A percentile compares a stretch with the other conserved stretches of the same genome.
Conservation (phyloP, 2,113 vertebrate species). For the Seriola aureovittata region DNA sequence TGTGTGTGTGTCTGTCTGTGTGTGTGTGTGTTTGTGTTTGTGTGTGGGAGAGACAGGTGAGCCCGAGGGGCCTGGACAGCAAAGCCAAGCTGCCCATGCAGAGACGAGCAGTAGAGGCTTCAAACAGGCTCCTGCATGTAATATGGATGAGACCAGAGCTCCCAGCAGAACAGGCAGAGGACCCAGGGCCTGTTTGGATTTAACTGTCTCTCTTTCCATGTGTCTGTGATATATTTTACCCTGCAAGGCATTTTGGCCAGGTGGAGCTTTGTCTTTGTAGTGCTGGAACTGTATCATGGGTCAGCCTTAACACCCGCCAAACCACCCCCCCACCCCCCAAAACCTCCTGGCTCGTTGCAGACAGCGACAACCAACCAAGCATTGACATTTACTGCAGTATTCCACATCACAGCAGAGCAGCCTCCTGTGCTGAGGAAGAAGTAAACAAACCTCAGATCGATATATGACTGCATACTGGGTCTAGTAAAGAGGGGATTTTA, state of each 20-base stretch:
- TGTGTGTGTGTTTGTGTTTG: slow-evolving; percentile 36
- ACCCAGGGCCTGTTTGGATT: slow-evolving; percentile 53
- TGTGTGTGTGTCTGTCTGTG: slow-evolving; percentile 36
- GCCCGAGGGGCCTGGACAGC: slow-evolving; percentile 52
- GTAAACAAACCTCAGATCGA: slow-evolving; percentile 66
- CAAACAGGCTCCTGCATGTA: slow-evolving; percentile 81
- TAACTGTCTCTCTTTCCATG: slow-evolving; percentile 49
- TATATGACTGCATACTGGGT: slow-evolving; percentile 1
- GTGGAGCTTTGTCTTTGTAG: slow-evolving; percentile 48
- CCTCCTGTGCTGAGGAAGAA: slow-evolving; percentile 41
- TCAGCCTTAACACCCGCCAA: slow-evolving; percentile 5
- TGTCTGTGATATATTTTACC: slow-evolving; percentile 56
- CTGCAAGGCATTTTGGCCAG: slow-evolving; percentile 44
- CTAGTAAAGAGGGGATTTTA: slow-evolving; percentile 27
- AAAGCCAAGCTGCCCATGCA: slow-evolving; percentile 71
- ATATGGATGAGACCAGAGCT: slow-evolving; percentile 79
- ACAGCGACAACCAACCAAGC: slow-evolving; percentile 48
- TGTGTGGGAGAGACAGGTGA: slow-evolving; percentile 28
- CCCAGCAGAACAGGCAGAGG: slow-evolving; percentile 62
- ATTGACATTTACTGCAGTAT: slow-evolving; percentile 71
- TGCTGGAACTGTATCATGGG: slow-evolving; percentile 7
- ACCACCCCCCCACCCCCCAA: background rate
- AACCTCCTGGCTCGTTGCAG: slow-evolving; percentile 31
- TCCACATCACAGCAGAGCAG: slow-evolving; percentile 51
- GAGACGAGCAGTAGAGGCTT: slow-evolving; percentile 68